phyloP scores from a whole-genome alignment of 2,113 vertebrate genomes.

The Epinephelus cyanopodus region DNA sequence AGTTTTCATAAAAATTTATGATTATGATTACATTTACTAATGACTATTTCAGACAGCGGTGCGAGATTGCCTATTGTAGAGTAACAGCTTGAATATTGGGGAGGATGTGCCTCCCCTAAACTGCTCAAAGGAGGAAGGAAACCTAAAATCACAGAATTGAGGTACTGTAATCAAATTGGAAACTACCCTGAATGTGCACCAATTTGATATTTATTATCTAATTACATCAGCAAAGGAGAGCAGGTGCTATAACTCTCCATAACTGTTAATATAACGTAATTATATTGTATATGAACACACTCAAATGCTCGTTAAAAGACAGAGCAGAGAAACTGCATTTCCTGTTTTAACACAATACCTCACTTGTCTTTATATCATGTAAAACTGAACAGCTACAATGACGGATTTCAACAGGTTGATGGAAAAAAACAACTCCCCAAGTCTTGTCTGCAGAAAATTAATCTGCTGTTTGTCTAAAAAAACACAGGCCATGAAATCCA shows the following conservation, averaged over 20 bases:
- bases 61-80: too few relatives aligned
- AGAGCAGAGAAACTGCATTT: neutral
- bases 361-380: neutral
- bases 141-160: neutral
- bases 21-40: too few relatives aligned
- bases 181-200: neutral
- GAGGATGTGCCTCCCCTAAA: neutral
- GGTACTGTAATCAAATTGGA: neutral
- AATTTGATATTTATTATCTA: constrained; percentile 22
- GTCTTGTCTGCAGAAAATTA: constrained; percentile 36
- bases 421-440: neutral
- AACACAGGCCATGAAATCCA: constrained; percentile 65
- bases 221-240: neutral
- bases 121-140: neutral
- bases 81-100: too few relatives aligned
- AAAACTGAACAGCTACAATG: neutral
- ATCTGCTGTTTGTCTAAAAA: constrained; percentile 68
- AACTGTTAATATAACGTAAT: neutral
- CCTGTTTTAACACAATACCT: neutral
- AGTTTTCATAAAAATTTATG: too few relatives aligned
- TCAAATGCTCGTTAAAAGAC: neutral
- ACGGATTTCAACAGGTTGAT: constrained; percentile 4
- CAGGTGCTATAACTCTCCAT: neutral
- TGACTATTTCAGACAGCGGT: too few relatives aligned
- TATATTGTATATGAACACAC: neutral